Percentiles rank a stretch among this genome's conserved stretches.
Evolutionary conservation across 2,797 vertebrate species (phyloP).

Genomic region (Schizothorax lantsangensis): DNA sequence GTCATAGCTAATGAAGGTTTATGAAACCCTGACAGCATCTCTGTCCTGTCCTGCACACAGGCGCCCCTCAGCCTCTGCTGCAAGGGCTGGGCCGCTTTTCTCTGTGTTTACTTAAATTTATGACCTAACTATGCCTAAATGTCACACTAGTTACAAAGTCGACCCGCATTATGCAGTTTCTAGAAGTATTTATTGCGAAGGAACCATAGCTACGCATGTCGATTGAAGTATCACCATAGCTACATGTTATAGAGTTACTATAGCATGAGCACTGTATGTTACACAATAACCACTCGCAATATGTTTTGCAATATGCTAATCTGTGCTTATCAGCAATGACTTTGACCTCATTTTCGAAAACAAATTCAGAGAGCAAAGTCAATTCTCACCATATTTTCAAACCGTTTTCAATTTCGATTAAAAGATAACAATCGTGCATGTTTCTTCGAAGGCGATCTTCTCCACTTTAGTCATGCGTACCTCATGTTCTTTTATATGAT

Average conservation of each 20-base stretch:
- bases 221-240: conserved; percentile 27
- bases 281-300: conserved; percentile 31
- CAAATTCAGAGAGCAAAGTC: background rate
- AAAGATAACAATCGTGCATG: background rate
- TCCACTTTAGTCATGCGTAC: background rate
- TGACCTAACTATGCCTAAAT: conserved; percentile 37
- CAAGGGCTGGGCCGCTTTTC: background rate
- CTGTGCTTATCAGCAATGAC: background rate
- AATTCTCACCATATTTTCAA: background rate
- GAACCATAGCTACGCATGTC: conserved; percentile 16
- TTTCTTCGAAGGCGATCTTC: background rate
- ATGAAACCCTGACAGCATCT: conserved; percentile 51
- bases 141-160: conserved; percentile 33
- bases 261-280: conserved; percentile 28
- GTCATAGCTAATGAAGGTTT: conserved; percentile 69
- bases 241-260: conserved; percentile 8
- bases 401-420: background rate
- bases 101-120: conserved; percentile 43
- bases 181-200: conserved; percentile 25
- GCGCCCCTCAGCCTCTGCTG: conserved; percentile 20
- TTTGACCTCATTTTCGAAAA: background rate
- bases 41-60: conserved; percentile 31
- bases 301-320: conserved; percentile 17
- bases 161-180: background rate
- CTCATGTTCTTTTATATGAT: conserved; percentile 12